These are phyloP conservation scores for Antrozous pallidus DNA, from an alignment of 2,797 vertebrate species.

Conservation along the genomic window DNA sequence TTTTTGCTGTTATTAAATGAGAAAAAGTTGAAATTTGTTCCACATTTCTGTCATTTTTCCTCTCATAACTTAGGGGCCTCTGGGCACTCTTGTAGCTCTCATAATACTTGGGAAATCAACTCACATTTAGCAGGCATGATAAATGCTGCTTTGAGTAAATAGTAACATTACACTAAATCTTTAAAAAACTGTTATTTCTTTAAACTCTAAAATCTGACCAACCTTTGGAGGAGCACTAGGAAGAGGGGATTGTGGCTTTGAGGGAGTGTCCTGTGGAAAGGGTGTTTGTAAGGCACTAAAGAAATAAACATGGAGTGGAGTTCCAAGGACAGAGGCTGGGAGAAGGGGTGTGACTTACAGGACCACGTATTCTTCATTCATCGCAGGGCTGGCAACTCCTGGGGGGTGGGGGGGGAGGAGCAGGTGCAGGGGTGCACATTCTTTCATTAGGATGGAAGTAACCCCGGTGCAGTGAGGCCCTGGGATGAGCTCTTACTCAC, in stretches of 20 bases:
- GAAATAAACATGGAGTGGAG: background rate
- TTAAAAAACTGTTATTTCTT: background rate
- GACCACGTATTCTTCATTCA: background rate
- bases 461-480: background rate
- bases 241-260: background rate
- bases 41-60: background rate
- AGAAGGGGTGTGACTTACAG: background rate
- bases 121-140: background rate
- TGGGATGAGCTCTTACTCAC: background rate
- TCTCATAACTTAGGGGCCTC: background rate
- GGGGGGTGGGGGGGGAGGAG: too few species aligned
- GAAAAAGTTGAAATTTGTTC: background rate
- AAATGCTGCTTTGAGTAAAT: background rate
- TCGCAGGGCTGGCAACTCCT: background rate
- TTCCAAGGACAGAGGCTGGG: background rate
- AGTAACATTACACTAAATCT: conserved; percentile 17
- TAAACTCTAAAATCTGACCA: background rate
- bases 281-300: background rate
- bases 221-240: background rate
- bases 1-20: background rate
- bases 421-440: accelerated
- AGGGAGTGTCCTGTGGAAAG: background rate
- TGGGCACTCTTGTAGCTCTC: background rate
- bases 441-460: background rate
- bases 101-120: background rate